These are phyloP conservation scores for Phalloptychus januarius DNA, from an alignment of 2,797 vertebrate species.

Conservation along the genomic window DNA sequence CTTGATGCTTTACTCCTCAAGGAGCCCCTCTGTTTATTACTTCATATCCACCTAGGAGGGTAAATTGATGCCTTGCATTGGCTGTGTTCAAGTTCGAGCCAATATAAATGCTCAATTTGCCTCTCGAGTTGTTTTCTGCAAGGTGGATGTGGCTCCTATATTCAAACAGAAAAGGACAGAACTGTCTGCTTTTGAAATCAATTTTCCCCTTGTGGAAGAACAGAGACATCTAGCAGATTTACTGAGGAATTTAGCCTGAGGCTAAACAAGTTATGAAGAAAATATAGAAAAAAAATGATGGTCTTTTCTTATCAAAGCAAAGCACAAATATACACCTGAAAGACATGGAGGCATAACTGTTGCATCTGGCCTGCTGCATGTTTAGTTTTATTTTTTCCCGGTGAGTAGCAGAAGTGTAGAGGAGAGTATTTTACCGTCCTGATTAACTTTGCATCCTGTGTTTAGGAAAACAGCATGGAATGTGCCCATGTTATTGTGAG, in stretches of 20 bases:
- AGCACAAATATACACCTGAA: background rate
- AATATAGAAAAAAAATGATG: background rate
- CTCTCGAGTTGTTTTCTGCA: slow-evolving; percentile 24
- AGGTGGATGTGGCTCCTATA: background rate
- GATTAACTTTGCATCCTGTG: background rate
- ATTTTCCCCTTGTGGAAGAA: slow-evolving; percentile 1
- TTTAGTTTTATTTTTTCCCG: background rate
- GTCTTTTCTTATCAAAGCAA: background rate
- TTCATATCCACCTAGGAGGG: slow-evolving; percentile 43
- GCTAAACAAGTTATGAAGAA: background rate
- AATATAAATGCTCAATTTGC: slow-evolving; percentile 14
- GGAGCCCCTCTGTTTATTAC: slow-evolving; percentile 59
- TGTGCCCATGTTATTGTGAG: background rate
- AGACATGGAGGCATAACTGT: background rate
- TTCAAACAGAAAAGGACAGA: slow-evolving; percentile 3
- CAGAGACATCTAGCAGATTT: slow-evolving; percentile 9
- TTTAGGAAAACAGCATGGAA: background rate
- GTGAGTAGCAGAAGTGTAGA: background rate
- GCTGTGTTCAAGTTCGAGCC: slow-evolving; percentile 21
- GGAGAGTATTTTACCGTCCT: background rate
- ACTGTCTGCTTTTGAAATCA: background rate
- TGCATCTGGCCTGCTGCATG: background rate
- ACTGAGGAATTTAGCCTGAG: background rate
- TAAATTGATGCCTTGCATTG: slow-evolving; percentile 33
- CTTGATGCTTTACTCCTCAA: slow-evolving; percentile 15